These are phyloP conservation scores for Phymastichus coffea DNA, from an alignment of 1,140 invertebrate species.

Conservation along the genomic window DNA sequence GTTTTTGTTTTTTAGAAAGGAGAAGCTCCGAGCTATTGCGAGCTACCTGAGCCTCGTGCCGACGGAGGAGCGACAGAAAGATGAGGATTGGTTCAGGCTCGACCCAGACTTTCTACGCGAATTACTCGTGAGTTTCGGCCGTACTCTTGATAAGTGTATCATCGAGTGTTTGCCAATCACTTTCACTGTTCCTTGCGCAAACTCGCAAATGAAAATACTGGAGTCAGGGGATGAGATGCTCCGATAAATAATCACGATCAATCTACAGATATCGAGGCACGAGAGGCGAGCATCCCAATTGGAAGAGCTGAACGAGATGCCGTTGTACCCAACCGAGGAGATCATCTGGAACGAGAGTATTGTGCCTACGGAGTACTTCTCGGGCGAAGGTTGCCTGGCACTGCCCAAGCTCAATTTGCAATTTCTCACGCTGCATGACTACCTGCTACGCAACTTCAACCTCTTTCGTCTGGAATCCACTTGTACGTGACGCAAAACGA, in stretches of 20 bases:
- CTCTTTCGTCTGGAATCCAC: conserved; percentile 97
- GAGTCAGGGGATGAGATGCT: too few species aligned
- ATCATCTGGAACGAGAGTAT: conserved; percentile 99
- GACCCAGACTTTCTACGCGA: conserved; percentile 83
- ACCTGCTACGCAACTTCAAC: conserved; percentile 96
- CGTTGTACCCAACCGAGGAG: conserved; percentile 96
- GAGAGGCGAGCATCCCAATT: conserved; percentile 89
- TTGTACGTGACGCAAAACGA: conserved; percentile 72
- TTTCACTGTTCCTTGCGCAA: too few species aligned
- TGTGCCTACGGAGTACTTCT: conserved; percentile 96
- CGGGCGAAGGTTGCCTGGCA: conserved; percentile 91
- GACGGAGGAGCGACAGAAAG: conserved; percentile 66
- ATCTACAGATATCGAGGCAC: conserved; percentile 75
- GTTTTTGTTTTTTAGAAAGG: conserved; percentile 63
- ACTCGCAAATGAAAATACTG: too few species aligned
- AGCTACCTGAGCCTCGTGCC: conserved; percentile 85
- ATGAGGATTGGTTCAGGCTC: conserved; percentile 72
- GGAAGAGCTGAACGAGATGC: conserved; percentile 96
- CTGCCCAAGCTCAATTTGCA: conserved; percentile 98
- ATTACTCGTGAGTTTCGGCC: conserved; percentile 66
- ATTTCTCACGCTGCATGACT: conserved; percentile 98
- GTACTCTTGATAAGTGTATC: too few species aligned
- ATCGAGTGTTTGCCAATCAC: too few species aligned
- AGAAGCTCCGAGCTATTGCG: conserved; percentile 81
- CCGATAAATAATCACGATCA: too few species aligned